A percentile compares a stretch with the other conserved stretches of the same genome.
phyloP scores from a whole-genome alignment of 2,797 vertebrate genomes.

The Cottoperca gobio region DNA sequence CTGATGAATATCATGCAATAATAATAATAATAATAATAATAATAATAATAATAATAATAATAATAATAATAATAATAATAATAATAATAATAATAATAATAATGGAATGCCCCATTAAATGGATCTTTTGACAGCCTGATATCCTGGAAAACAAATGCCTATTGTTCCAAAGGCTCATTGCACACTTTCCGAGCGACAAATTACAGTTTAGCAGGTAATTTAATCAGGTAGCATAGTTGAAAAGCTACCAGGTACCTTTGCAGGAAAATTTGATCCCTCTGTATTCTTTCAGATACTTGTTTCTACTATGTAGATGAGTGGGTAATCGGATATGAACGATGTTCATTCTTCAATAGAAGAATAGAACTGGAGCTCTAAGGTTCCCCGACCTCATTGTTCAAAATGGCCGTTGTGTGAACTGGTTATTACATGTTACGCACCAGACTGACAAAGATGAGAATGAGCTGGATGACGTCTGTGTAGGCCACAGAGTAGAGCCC shows the following conservation, averaged over 20 bases:
- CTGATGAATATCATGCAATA: no score
- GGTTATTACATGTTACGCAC: conserved; percentile 67
- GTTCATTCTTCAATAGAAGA: not conserved
- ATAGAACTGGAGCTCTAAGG: not conserved
- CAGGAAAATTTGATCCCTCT: not conserved
- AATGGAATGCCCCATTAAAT: no score
- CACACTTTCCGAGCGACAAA: no score
- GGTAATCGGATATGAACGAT: conserved; percentile 24
- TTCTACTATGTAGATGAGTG: not conserved
- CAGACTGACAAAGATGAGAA: conserved; percentile 87
- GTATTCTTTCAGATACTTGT: conserved; percentile 2
- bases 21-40: no score
- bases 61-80: no score
- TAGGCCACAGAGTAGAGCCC: conserved; percentile 88
- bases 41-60: no score
- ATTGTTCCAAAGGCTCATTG: no score
- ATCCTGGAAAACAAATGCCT: no score
- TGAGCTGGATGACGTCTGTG: conserved; percentile 86
- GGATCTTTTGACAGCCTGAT: no score
- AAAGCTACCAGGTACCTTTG: not conserved
- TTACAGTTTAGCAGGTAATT: no score
- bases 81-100: no score
- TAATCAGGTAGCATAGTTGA: conserved; percentile 9
- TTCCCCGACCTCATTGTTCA: not conserved
- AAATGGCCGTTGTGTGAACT: not conserved